These are phyloP conservation scores for Chamaea fasciata DNA, from an alignment of 2,113 vertebrate species.

Conservation along the genomic window DNA sequence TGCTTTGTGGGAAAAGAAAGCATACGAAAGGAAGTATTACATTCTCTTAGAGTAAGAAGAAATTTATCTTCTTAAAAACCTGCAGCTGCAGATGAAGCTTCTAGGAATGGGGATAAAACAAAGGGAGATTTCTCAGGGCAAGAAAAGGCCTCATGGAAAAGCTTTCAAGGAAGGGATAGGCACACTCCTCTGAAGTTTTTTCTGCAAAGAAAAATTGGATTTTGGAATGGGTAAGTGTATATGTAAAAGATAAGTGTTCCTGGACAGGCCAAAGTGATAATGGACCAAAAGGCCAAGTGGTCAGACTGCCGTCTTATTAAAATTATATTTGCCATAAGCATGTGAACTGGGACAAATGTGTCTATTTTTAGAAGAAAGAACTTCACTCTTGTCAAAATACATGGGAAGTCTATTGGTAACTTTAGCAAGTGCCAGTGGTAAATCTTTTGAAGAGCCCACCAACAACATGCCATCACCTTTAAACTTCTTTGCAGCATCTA, in stretches of 20 bases:
- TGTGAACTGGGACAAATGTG: not conserved
- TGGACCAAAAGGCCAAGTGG: not conserved
- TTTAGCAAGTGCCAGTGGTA: not conserved
- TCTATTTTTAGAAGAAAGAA: not conserved
- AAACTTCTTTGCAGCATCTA: not conserved
- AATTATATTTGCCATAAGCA: not conserved
- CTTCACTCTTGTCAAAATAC: not conserved
- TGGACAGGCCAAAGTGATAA: not conserved
- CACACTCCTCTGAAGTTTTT: not conserved
- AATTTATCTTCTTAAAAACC: not conserved
- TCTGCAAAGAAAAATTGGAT: not conserved
- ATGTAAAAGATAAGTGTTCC: not conserved
- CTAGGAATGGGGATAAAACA: not conserved
- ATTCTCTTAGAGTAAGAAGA: not conserved
- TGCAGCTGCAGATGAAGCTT: not conserved
- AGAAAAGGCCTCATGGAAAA: not conserved
- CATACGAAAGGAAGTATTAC: not conserved
- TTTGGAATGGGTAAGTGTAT: not conserved
- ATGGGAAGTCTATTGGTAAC: rapidly evolving
- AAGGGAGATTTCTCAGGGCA: not conserved
- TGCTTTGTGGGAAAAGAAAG: not conserved
- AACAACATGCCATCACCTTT: not conserved
- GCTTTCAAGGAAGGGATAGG: not conserved
- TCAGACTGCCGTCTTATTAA: not conserved
- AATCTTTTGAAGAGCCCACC: not conserved